A percentile compares a stretch with the other conserved stretches of the same genome.
Evolutionary conservation across 2,888 invertebrate genomes (phyloP).

Genomic region (Phengaris arion): DNA sequence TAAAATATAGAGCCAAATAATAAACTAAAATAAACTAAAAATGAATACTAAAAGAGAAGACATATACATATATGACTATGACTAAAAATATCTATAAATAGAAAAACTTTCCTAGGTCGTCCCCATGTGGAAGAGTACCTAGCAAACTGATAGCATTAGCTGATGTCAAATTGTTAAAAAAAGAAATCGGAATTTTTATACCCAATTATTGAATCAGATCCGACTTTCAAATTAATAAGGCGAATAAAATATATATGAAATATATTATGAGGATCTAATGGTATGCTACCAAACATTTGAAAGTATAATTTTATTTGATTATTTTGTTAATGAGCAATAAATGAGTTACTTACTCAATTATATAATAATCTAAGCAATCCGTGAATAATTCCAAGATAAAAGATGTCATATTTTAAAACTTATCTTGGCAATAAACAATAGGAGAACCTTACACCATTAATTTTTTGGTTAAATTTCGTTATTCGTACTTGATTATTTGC

Average conservation of each 20-base stretch:
- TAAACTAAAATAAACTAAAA: no score
- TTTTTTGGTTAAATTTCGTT: no score
- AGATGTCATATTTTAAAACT: background rate
- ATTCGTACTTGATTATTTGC: no score
- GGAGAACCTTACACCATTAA: no score
- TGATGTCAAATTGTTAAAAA: background rate
- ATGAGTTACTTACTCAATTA: no score
- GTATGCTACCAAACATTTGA: conserved; percentile 9
- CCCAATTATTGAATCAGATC: background rate
- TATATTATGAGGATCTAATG: conserved; percentile 3
- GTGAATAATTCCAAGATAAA: background rate
- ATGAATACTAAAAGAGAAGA: no score
- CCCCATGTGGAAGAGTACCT: no score
- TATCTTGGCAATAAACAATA: background rate
- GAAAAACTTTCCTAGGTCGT: no score
- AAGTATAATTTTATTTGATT: conserved; percentile 26
- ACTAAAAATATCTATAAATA: no score
- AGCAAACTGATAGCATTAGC: no score
- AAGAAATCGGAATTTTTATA: background rate
- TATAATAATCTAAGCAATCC: conserved; percentile 16
- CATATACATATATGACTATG: no score
- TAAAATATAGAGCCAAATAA: no score
- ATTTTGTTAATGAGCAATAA: conserved; percentile 12
- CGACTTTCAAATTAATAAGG: conserved; percentile 21
- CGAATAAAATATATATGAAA: background rate